These are phyloP conservation scores for Pterocles gutturalis DNA, from an alignment of 2,113 vertebrate species.

Conservation along the genomic window DNA sequence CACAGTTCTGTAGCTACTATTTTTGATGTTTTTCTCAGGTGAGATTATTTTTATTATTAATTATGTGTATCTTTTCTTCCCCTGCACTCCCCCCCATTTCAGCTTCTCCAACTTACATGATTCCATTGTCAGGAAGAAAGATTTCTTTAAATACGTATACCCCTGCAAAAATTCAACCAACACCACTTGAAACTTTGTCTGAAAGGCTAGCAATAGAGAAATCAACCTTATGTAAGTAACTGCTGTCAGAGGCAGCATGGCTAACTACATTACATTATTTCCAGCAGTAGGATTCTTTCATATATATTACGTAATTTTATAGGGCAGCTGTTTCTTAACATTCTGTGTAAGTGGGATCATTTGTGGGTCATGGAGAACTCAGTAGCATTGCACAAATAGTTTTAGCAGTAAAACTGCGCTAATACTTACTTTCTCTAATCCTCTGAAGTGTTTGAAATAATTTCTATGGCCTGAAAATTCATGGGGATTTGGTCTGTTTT, in stretches of 20 bases:
- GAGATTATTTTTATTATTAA: neutral
- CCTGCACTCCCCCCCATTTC: neutral
- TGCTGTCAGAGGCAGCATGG: neutral
- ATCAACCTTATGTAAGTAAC: conserved; percentile 56
- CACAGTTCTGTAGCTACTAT: neutral
- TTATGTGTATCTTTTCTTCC: neutral
- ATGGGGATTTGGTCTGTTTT: neutral
- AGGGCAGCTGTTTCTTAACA: neutral
- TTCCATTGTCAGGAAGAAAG: conserved; percentile 80
- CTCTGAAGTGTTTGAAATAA: neutral
- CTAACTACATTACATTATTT: neutral
- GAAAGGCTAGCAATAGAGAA: conserved; percentile 70
- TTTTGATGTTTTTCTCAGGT: neutral
- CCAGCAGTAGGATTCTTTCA: neutral
- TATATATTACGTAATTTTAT: neutral
- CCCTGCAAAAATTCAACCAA: conserved; percentile 86
- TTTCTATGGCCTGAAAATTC: neutral
- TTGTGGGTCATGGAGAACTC: neutral
- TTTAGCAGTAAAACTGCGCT: neutral
- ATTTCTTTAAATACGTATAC: conserved; percentile 86
- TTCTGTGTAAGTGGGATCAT: neutral
- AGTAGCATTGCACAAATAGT: neutral
- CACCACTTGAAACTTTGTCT: conserved; percentile 74
- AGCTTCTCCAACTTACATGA: conserved; percentile 63
- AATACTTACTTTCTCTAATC: neutral